A percentile compares a stretch with the other conserved stretches of the same genome.
Conservation (phyloP, 2,888 invertebrate genomes). For the Caenorhabditis sp. region DNA sequence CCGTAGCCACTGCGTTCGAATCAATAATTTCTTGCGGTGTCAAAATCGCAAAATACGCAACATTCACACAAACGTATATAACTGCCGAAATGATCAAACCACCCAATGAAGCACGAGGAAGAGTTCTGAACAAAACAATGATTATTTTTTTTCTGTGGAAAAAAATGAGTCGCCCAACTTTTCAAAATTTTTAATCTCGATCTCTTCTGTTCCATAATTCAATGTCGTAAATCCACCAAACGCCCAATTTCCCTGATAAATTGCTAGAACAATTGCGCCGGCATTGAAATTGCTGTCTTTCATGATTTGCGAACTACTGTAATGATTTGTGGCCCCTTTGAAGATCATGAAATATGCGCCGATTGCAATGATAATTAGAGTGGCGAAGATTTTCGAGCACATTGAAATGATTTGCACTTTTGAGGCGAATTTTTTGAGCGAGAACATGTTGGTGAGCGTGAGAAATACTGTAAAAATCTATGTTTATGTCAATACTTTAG, state of each 20-base stretch:
- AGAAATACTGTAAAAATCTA: slow-evolving; percentile 42
- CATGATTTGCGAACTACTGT: slow-evolving; percentile 32
- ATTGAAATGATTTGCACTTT: slow-evolving; percentile 48
- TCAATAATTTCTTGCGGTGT: slow-evolving; percentile 45
- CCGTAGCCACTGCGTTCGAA: slow-evolving; percentile 51
- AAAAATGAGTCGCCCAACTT: slow-evolving; percentile 27
- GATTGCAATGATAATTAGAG: slow-evolving; percentile 44
- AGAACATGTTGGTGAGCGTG: slow-evolving; percentile 48
- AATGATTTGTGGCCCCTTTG: slow-evolving; percentile 42
- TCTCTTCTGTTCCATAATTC: slow-evolving; percentile 54
- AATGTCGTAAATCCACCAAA: slow-evolving; percentile 54
- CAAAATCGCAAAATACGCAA: slow-evolving; percentile 47
- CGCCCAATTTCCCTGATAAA: slow-evolving; percentile 57
- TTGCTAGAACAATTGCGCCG: slow-evolving; percentile 41
- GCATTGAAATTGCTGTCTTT: slow-evolving; percentile 35
- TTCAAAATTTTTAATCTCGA: slow-evolving; percentile 43
- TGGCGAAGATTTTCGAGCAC: slow-evolving; percentile 44
- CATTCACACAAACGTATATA: slow-evolving; percentile 45
- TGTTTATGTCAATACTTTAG: not conserved
- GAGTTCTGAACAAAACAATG: slow-evolving; percentile 31
- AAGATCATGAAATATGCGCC: slow-evolving; percentile 49
- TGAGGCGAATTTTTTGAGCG: slow-evolving; percentile 46
- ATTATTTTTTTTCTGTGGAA: not conserved
- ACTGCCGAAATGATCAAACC: slow-evolving; percentile 42
- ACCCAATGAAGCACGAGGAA: slow-evolving; percentile 45